Base-by-base conservation (phyloP, 2,797 vertebrate species). In the Oophaga sylvatica region DNA sequence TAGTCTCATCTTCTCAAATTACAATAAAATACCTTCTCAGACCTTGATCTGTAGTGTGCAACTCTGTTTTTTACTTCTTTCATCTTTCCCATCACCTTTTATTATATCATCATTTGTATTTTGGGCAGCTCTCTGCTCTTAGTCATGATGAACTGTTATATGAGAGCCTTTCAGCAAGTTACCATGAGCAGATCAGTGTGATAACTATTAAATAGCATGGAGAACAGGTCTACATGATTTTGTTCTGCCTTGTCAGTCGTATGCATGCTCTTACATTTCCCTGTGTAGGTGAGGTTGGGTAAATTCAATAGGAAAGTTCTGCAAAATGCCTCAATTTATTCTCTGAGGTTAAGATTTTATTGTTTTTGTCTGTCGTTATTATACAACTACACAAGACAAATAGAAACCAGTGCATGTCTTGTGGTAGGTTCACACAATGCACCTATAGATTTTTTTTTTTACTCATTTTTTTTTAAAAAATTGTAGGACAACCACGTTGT, bases 101-200 rank as follows among this genome's bases (percentile, higher is more conserved):
- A 76, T 76, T 76, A 76, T 76, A 20, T 53, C 13, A 77, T 26
- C 48, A 56, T 26, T 7, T 26, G 75, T 77, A 77, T 77, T 77
- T 77, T 56, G 75, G 73, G 48, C 75, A 56, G 45, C 45, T 77
- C 22, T 77, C 13, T 53, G n/a, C 75, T 77, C 22, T 77, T 19
- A 53, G 75, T n/a, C 75, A 53, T 53, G 75, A 56, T 77, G 45
- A 76, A 56, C 45, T 77, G 75, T n/a, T 76, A 76, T 45, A 76
- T 56, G 22, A 77, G 12, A 77, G 75, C 48, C 75, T 75, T 48
- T 75, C 71, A 75, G 41, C 20, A 75, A 75, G 71, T 75, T 22
- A 77, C n/a, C 2, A 5, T 13, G 0, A 56, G 45, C 45, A 53
- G 73, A 56, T 56, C 75, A 26, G 20, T 77, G 53, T 56, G 11